A percentile compares a stretch with the other conserved stretches of the same genome.
Conservation (phyloP, 1,140 invertebrate genomes). For the Drosophila nigromelanica region DNA sequence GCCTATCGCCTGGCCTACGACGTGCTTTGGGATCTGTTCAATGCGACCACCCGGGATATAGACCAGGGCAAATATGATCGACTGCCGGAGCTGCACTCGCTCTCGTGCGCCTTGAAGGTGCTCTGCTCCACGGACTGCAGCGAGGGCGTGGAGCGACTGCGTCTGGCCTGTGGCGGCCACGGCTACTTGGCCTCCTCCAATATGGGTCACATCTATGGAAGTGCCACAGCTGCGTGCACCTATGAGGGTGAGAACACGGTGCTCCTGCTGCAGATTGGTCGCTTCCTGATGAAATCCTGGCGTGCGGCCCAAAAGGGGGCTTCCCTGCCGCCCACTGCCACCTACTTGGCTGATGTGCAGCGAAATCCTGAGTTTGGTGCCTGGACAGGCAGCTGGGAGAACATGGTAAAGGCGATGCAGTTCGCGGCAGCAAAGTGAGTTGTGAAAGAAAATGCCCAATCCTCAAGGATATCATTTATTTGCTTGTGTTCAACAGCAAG, state of each 20-base stretch:
- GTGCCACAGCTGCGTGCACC: conserved; percentile 92
- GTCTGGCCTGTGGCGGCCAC: conserved; percentile 96
- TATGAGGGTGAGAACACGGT: conserved; percentile 99
- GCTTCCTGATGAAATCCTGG: conserved; percentile 91
- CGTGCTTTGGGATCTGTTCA: conserved; percentile 92
- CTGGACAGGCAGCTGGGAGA: conserved; percentile 87
- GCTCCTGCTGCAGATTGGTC: conserved; percentile 93
- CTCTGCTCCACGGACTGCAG: conserved; percentile 90
- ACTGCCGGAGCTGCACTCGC: conserved; percentile 93
- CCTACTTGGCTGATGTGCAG: conserved; percentile 85
- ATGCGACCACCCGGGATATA: conserved; percentile 90
- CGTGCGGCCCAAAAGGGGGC: conserved; percentile 86
- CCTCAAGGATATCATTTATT: background rate
- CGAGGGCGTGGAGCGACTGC: conserved; percentile 89
- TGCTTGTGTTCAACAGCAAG: conserved; percentile 85
- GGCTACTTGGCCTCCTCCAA: conserved; percentile 94
- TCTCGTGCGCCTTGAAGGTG: conserved; percentile 95
- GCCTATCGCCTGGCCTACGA: conserved; percentile 89
- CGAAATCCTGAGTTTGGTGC: conserved; percentile 76
- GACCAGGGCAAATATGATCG: conserved; percentile 90
- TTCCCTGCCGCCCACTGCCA: conserved; percentile 86
- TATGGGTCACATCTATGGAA: conserved; percentile 91
- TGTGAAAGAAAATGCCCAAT: background rate
- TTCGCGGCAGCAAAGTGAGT: conserved; percentile 88
- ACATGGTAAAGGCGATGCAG: conserved; percentile 88